These are phyloP conservation scores for Pomacea canaliculata DNA, from an alignment of 2,888 invertebrate genomes.

Conservation along the genomic window DNA sequence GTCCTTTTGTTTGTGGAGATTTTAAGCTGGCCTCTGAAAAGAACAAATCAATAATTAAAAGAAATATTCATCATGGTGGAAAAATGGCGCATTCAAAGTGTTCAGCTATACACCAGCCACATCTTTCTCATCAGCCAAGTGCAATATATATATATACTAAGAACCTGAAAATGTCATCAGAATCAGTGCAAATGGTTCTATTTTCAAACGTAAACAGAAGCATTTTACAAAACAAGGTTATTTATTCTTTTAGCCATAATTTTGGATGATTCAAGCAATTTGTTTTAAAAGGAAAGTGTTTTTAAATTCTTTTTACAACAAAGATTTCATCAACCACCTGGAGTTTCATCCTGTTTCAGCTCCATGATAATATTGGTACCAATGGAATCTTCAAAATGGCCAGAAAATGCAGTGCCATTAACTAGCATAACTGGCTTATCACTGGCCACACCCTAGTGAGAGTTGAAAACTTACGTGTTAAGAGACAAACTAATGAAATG, in stretches of 20 bases:
- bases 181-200: no score
- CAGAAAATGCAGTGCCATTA: constrained; percentile 57
- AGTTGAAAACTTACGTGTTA: background rate
- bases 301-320: background rate
- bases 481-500: background rate
- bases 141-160: no score
- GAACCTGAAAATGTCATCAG: no score
- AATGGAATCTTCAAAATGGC: constrained; percentile 56
- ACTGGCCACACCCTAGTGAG: constrained; percentile 56
- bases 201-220: background rate
- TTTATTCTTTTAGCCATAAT: background rate
- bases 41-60: no score
- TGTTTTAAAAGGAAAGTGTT: background rate
- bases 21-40: no score
- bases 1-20: constrained; percentile 8
- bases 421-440: constrained; percentile 58
- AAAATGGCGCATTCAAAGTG: no score
- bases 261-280: background rate
- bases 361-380: constrained; percentile 59
- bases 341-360: constrained; percentile 28
- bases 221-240: background rate
- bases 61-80: no score
- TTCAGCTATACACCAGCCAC: no score
- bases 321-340: background rate
- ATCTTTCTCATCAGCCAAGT: no score